These are phyloP conservation scores for Chaetodon trifasciatus DNA, from an alignment of 2,797 vertebrate genomes.

Conservation along the genomic window DNA sequence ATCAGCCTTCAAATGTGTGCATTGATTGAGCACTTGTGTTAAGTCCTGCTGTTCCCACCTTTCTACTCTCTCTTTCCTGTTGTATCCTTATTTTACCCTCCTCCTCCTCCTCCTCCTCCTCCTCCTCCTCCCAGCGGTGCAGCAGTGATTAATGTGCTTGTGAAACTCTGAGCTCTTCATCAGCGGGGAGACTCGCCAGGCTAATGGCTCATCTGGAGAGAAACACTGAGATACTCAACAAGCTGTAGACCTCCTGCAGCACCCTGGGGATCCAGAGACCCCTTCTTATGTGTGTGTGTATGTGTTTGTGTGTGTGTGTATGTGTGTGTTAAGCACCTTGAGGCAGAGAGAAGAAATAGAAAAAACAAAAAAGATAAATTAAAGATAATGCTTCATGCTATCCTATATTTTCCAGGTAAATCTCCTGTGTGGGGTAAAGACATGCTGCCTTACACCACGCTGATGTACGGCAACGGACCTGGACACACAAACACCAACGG, in stretches of 20 bases:
- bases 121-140: conserved; percentile 45
- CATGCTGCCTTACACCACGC: conserved; percentile 81
- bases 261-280: conserved; percentile 32
- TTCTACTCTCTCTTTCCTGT: conserved; percentile 21
- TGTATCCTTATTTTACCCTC: conserved; percentile 36
- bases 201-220: conserved; percentile 79
- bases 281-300: conserved; percentile 4
- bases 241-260: conserved; percentile 51
- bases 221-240: conserved; percentile 62
- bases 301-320: conserved; percentile 46
- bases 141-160: conserved; percentile 76
- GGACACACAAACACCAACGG: conserved; percentile 80
- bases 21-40: conserved; percentile 31
- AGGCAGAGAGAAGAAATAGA: conserved; percentile 1
- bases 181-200: conserved; percentile 59
- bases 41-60: conserved; percentile 19
- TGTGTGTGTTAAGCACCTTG: conserved; percentile 1
- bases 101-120: conserved; percentile 27
- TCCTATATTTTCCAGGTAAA: conserved; percentile 77
- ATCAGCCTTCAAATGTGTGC: conserved; percentile 11
- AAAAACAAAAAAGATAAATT: conserved; percentile 4
- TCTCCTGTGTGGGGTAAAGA: conserved; percentile 83
- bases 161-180: conserved; percentile 77
- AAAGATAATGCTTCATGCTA: conserved; percentile 3
- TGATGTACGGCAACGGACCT: conserved; percentile 87